Evolutionary conservation across 1,140 invertebrate genomes (phyloP), one percentile per base, ranked within the genome.

Genomic region (Cotesia typhae): DNA sequence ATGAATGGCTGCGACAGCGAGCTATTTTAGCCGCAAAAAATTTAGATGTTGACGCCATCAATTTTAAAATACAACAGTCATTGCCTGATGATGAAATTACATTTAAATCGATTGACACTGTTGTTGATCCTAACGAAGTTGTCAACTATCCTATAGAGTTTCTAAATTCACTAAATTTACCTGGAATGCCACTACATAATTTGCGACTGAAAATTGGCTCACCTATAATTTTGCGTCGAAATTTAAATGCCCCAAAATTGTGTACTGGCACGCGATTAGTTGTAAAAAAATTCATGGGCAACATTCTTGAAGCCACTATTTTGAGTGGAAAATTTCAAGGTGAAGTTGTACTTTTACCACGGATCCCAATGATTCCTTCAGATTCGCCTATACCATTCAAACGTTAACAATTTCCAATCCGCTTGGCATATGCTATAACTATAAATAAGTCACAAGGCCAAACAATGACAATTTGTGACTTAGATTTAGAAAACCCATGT

Each of bases 371-470:
- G 75, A 87, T 82, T 79, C 82, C 82, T 41, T 81, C 79, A 64
- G 81, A 87, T 76, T 60, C 80, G 67, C 79, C 82, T 41, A 83
- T 85, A 73, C 70, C 77, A 60, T 82, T 89, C 74, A 85, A 86
- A 81, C 72, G 88, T 67, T 57, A 86, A 72, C 82, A 88, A 68
- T 87, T 89, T 79, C 83, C 83, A 36, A 71, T 87, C 51, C 71
- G 76, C 72, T 74, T 89, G 6, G 87, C 88, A 38, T 90, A 89
- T 80, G 82, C 85, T 17, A 87, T 90, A 80, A 84, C 86, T 20
- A 88, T 88, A 60, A 89, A 88, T 76, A 89, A 90, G 79, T 83
- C 86, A 12, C 88, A 90, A 82, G 89, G 85, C 12, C 87, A 90
- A 82, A 80, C 79, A 72, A 75, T 84, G 76, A 74, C 75, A 57